These are phyloP conservation scores for Apodemia duryi DNA, from an alignment of 2,888 invertebrate species.

Conservation along the genomic window DNA sequence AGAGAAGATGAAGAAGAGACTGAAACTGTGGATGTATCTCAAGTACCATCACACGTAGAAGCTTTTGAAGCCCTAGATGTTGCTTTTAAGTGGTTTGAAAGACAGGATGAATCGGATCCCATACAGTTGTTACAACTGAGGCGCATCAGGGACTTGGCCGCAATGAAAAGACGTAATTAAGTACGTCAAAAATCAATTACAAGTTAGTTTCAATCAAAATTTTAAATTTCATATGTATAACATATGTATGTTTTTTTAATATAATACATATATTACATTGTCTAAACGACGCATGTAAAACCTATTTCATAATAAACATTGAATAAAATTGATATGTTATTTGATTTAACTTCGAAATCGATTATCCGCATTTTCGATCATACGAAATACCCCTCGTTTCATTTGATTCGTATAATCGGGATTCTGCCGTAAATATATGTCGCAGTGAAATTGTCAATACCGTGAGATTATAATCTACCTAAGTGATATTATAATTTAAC, in stretches of 20 bases:
- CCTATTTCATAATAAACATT: slow-evolving; percentile 16
- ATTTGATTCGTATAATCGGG: slow-evolving; percentile 18
- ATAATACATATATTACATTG: slow-evolving; percentile 1
- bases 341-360: slow-evolving; percentile 17
- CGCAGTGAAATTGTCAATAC: too few species aligned
- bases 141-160: slow-evolving; percentile 27
- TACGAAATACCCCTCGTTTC: slow-evolving; percentile 10
- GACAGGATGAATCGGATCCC: slow-evolving; percentile 30
- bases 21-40: slow-evolving; percentile 24
- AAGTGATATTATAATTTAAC: too few species aligned
- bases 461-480: too few species aligned
- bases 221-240: slow-evolving; percentile 16
- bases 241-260: neutral
- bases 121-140: slow-evolving; percentile 30
- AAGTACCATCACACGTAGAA: slow-evolving; percentile 30
- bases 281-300: slow-evolving; percentile 17
- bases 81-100: slow-evolving; percentile 32
- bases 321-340: slow-evolving; percentile 13
- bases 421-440: slow-evolving; percentile 20
- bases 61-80: slow-evolving; percentile 31
- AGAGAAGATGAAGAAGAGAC: slow-evolving; percentile 27
- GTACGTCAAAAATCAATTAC: slow-evolving; percentile 20
- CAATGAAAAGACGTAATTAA: slow-evolving; percentile 21
- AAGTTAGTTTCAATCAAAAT: slow-evolving; percentile 13
- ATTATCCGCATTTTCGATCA: slow-evolving; percentile 19